Evolutionary conservation across 2,888 invertebrate species (phyloP).

Genomic region (Philopedon plagiatum): DNA sequence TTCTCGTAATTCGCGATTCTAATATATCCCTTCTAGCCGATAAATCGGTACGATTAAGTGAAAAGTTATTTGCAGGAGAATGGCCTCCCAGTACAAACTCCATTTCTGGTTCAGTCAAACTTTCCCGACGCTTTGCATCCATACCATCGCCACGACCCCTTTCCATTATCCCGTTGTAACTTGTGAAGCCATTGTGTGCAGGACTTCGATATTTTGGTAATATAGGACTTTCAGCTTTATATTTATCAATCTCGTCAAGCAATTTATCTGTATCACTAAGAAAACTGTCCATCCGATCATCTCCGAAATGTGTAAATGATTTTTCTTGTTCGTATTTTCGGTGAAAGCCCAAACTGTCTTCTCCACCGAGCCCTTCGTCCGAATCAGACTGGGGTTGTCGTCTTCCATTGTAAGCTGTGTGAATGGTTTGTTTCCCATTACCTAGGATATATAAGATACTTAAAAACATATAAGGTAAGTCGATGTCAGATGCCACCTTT

Average conservation of each 20-base stretch:
- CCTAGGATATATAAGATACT: conserved; percentile 2
- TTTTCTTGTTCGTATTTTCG: conserved; percentile 59
- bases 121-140: conserved; percentile 74
- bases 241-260: conserved; percentile 68
- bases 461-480: too few relatives aligned
- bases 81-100: neutral
- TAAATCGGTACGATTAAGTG: conserved; percentile 71
- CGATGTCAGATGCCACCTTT: too few relatives aligned
- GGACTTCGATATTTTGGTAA: conserved; percentile 76
- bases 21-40: conserved; percentile 82
- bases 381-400: conserved; percentile 79
- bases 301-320: conserved; percentile 67
- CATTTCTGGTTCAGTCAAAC: conserved; percentile 63
- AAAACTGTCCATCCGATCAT: conserved; percentile 57
- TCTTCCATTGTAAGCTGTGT: conserved; percentile 70
- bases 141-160: conserved; percentile 79
- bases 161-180: conserved; percentile 69
- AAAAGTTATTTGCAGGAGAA: conserved; percentile 57
- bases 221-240: conserved; percentile 72
- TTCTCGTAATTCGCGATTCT: conserved; percentile 81
- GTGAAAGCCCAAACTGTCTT: conserved; percentile 70
- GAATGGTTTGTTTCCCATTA: conserved; percentile 70
- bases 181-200: conserved; percentile 63
- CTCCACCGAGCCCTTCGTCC: conserved; percentile 85
- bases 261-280: conserved; percentile 70